phyloP scores from a whole-genome alignment of 1,140 invertebrate species.

The Dreissena rostriformis region DNA sequence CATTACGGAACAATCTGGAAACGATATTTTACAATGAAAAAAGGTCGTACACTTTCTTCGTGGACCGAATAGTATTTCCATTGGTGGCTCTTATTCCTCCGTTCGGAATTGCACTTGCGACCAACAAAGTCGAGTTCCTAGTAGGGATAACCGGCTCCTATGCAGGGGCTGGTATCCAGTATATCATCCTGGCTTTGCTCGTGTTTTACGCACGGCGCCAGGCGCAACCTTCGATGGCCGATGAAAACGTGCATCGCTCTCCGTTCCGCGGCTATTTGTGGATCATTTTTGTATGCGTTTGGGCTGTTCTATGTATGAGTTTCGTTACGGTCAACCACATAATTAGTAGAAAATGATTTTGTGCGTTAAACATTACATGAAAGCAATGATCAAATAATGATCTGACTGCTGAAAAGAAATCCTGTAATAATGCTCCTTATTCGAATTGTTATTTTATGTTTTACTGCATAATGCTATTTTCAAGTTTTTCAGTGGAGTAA shows the following conservation, averaged over 20 bases:
- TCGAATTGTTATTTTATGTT: too few species aligned
- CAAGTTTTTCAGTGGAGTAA: too few species aligned
- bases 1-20: constrained; percentile 96
- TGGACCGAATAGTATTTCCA: constrained; percentile 75
- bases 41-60: constrained; percentile 64
- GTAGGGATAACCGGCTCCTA: constrained; percentile 94
- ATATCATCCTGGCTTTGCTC: constrained; percentile 94
- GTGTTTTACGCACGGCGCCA: constrained; percentile 89
- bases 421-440: too few species aligned
- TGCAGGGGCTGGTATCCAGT: constrained; percentile 96
- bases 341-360: constrained; percentile 69
- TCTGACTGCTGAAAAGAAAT: too few species aligned
- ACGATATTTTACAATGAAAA: constrained; percentile 85
- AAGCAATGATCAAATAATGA: too few species aligned
- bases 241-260: constrained; percentile 85
- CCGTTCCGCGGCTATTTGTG: constrained; percentile 90
- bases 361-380: too few species aligned
- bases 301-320: constrained; percentile 90
- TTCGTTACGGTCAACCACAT: constrained; percentile 89
- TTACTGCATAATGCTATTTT: too few species aligned
- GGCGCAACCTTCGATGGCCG: not conserved
- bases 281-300: constrained; percentile 91
- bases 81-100: constrained; percentile 93
- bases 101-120: constrained; percentile 90
- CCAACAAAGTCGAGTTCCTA: constrained; percentile 88